Evolutionary conservation across 2,888 invertebrate genomes (phyloP), one percentile per base, ranked within the genome.

Genomic region (Apodemia zela): DNA sequence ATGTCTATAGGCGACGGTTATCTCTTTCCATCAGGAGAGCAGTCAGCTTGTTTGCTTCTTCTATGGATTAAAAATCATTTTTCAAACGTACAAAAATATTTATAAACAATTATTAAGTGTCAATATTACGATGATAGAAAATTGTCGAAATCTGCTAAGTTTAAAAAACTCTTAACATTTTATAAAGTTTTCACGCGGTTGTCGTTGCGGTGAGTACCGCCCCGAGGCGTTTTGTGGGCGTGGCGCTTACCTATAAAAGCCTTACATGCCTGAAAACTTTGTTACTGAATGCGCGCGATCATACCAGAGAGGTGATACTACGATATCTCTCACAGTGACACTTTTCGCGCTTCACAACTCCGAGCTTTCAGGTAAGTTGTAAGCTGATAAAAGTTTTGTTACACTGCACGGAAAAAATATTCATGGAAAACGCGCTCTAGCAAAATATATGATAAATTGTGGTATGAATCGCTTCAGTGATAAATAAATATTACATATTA

Each of bases 251-350:
- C 84, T 90, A 89, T 90, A 90, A 88, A 90, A 90, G 85, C 79
- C 74, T 72, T 74, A 85, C 82, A 80, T 74, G 81, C 76, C 79
- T 80, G 75, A 79, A 81, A 85, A 84, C 76, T 84, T 86, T 85
- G 84, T 83, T 85, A 88, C 85, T 89, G 81, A 80, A 89, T 83
- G 84, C 82, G 82, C 82, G 87, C 81, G 78, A 84, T 82, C 82
- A 80, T 79, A 81, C 76, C 84, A 76, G 76, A 74, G 71, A 73
- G 75, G 81, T 79, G 79, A 77, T 74, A 77, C 75, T 69, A 75
- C 65, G 72, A 72, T 77, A 77, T 74, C 63, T 63, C 49, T 64
- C 65, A 59, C 61, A 67, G 72, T 68, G 72, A 71, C 68, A 69
- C 60, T 72, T 72, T 69, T 69, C 69, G 70, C 70, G 68, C 67